These are phyloP conservation scores for Sporophila hypoxantha DNA, from an alignment of 2,113 vertebrate species.

Conservation along the genomic window DNA sequence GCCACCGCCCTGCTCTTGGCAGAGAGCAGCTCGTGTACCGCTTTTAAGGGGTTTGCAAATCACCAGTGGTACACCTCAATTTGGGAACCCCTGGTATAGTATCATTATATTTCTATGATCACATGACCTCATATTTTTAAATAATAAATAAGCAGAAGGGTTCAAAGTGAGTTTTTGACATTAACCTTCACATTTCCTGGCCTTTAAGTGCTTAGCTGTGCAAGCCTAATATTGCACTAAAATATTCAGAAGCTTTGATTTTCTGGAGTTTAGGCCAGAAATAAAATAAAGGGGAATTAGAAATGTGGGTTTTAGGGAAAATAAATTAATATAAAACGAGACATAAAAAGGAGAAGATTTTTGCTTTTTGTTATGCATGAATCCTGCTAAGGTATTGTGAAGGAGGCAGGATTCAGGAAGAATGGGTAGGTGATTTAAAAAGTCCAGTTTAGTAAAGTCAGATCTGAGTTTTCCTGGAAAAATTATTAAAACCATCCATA, in stretches of 20 bases:
- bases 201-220: conserved; percentile 11
- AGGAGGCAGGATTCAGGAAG: background rate
- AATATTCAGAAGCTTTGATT: background rate
- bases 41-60: conserved; percentile 47
- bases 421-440: background rate
- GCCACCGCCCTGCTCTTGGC: conserved; percentile 46
- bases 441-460: background rate
- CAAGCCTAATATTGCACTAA: background rate
- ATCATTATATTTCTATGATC: conserved; percentile 42
- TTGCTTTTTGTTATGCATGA: background rate
- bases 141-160: background rate
- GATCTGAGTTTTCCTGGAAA: background rate
- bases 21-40: conserved; percentile 45
- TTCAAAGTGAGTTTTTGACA: background rate
- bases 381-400: background rate
- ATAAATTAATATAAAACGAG: background rate
- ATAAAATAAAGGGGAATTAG: background rate
- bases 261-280: background rate
- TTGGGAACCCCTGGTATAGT: conserved; percentile 58
- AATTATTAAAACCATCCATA: background rate
- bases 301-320: background rate
- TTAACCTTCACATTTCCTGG: conserved; percentile 1
- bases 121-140: conserved; percentile 12
- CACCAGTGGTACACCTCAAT: conserved; percentile 53
- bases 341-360: background rate